Conservation (phyloP, 2,113 vertebrate genomes). For the Oryzias melastigma region DNA sequence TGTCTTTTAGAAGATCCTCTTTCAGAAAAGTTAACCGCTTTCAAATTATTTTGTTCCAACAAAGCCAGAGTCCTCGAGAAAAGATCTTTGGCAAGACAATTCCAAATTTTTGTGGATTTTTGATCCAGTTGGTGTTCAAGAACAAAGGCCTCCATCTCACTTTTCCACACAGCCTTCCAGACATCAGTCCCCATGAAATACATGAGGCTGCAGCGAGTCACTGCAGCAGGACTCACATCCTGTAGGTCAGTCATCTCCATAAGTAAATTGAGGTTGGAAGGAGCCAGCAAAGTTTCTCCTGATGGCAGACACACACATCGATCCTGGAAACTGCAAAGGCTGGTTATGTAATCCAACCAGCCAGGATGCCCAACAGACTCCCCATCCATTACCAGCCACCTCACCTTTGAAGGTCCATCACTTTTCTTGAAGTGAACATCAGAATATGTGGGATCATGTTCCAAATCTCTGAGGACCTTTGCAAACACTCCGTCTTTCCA, state of each 20-base stretch:
- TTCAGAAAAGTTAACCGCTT: slow-evolving; percentile 55
- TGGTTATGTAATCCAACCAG: slow-evolving; percentile 82
- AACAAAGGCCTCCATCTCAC: slow-evolving; percentile 66
- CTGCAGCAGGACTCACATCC: slow-evolving; percentile 73
- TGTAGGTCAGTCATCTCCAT: slow-evolving; percentile 77
- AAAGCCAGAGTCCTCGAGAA: slow-evolving; percentile 74
- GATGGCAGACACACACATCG: slow-evolving; percentile 73
- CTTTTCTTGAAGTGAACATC: slow-evolving; percentile 5
- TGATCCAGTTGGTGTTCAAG: slow-evolving; percentile 63
- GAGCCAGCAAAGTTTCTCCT: slow-evolving; percentile 68
- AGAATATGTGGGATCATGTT: slow-evolving; percentile 7
- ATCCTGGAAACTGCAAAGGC: slow-evolving; percentile 62
- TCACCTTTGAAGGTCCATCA: slow-evolving; percentile 26
- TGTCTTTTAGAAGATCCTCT: slow-evolving; percentile 18
- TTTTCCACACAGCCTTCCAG: slow-evolving; percentile 79
- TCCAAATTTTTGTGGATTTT: slow-evolving; percentile 69
- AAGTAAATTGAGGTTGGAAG: slow-evolving; percentile 68
- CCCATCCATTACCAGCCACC: slow-evolving; percentile 86
- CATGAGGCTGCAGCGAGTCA: slow-evolving; percentile 75
- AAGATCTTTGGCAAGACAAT: slow-evolving; percentile 72
- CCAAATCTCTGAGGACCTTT: slow-evolving; percentile 61
- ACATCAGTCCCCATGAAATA: slow-evolving; percentile 74
- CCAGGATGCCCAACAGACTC: slow-evolving; percentile 57
- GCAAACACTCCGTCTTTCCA: slow-evolving; percentile 77
- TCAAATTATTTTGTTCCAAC: slow-evolving; percentile 56